Conservation (phyloP, 92 coral and sea anemone species). For the Virgularia gustaviana region DNA sequence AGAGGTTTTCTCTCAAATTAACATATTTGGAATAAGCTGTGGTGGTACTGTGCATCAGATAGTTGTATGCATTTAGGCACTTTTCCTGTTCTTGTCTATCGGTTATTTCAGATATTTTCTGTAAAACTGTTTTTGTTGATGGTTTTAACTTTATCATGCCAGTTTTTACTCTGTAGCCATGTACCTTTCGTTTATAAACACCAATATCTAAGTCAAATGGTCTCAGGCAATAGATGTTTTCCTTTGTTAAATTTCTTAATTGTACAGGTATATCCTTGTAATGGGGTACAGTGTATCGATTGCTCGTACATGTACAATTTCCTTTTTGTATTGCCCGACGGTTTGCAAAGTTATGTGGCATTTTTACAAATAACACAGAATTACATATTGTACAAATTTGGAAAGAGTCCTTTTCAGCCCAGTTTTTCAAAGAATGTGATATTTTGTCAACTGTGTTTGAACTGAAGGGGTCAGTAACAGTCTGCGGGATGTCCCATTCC, state of each 20-base stretch:
- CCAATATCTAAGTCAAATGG: slow-evolving; percentile 17
- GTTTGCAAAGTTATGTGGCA: not conserved
- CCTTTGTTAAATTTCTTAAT: not conserved
- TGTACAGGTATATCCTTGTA: not conserved
- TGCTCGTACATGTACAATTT: not conserved
- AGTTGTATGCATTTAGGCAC: not conserved
- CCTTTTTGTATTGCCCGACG: not conserved
- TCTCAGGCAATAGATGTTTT: not conserved
- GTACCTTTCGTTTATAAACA: not conserved
- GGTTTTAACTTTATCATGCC: not conserved
- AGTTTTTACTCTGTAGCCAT: no score
- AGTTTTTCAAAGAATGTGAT: not conserved
- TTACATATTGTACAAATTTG: not conserved
- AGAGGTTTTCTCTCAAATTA: not conserved
- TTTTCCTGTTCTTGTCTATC: not conserved
- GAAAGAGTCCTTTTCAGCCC: slow-evolving; percentile 1
- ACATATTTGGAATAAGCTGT: not conserved
- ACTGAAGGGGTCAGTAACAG: not conserved
- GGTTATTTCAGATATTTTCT: not conserved
- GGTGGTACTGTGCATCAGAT: not conserved
- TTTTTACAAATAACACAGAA: not conserved
- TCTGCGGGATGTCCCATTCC: not conserved
- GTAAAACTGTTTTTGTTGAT: not conserved
- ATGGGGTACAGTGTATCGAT: slow-evolving; percentile 6
- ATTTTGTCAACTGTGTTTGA: not conserved